phyloP scores from a whole-genome alignment of 2,113 vertebrate genomes.

The Todiramphus saurophagus region DNA sequence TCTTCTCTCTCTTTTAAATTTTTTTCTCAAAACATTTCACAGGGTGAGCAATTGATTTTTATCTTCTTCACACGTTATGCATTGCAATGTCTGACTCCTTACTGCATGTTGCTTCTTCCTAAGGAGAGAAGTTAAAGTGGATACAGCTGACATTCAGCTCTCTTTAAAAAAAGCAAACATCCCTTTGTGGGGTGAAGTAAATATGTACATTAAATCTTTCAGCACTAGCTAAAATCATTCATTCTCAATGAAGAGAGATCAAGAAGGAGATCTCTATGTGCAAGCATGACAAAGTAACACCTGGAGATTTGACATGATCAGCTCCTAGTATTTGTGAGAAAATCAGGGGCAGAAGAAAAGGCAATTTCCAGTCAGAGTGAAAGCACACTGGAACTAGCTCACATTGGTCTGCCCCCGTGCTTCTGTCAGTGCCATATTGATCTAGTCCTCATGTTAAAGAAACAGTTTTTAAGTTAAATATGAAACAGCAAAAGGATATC shows the following conservation, averaged over 20 bases:
- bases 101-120: background rate
- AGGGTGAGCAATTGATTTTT: background rate
- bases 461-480: background rate
- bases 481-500: background rate
- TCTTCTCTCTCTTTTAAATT: background rate
- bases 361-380: background rate
- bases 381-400: background rate
- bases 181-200: background rate
- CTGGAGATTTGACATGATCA: background rate
- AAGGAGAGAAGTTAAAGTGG: background rate
- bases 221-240: background rate
- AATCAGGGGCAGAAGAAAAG: background rate
- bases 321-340: background rate
- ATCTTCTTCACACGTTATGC: background rate
- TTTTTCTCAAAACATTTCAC: background rate
- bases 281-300: background rate
- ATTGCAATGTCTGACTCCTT: background rate
- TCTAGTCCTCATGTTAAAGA: background rate
- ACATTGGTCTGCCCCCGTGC: accelerated
- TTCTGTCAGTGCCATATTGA: background rate
- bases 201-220: background rate
- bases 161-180: background rate
- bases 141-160: background rate
- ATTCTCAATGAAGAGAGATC: background rate
- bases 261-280: background rate